Base-by-base conservation (phyloP, 2,888 invertebrate species). In the Agrypnus murinus region DNA sequence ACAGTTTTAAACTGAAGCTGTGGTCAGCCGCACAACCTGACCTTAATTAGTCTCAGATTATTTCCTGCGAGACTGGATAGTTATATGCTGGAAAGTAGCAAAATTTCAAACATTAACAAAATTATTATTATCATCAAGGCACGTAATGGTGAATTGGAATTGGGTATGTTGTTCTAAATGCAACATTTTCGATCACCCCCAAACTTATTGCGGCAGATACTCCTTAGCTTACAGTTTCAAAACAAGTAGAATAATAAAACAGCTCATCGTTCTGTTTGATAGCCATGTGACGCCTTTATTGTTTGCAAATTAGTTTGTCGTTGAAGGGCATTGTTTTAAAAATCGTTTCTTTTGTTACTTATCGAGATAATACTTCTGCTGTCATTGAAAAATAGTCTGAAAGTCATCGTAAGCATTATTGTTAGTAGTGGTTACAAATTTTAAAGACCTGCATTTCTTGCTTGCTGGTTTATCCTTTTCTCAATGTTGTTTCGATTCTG, bases 231-330 rank as follows among this genome's bases (percentile, higher is more conserved):
- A 8, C 17, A 36, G n/a, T 10, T n/a, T 48, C 2, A n/a, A 19
- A 48, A 17, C 25, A n/a, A 12, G 36, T 38, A 12, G n/a, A 36
- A 55, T 55, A 36, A 55, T 55, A 55, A 55, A 40, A 58, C 12
- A 40, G 36, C 12, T 6, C 58, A 14, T 40, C 19, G 14, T 12
- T 40, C 40, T 19, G 7, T 36, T 55, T 43, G 43, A 57, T 25
- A 38, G 64, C 36, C 15, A 31, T 55, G 25, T 55, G 55, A 64
- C 43, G 32, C 12, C 12, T 25, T 10, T 17, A 65, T 65, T 65
- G 65, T 65, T 65, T 65, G 65, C 43, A 65, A 65, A 65, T 65
- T 57, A 65, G 55, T 65, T 43, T 57, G 53, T 65, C 63, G 48
- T 38, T 38, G 10, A 38, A 38, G 38, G 55, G n/a, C 46, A 32